Conservation (phyloP, 2,888 invertebrate species). For the Eueremaeus valkanovi region DNA sequence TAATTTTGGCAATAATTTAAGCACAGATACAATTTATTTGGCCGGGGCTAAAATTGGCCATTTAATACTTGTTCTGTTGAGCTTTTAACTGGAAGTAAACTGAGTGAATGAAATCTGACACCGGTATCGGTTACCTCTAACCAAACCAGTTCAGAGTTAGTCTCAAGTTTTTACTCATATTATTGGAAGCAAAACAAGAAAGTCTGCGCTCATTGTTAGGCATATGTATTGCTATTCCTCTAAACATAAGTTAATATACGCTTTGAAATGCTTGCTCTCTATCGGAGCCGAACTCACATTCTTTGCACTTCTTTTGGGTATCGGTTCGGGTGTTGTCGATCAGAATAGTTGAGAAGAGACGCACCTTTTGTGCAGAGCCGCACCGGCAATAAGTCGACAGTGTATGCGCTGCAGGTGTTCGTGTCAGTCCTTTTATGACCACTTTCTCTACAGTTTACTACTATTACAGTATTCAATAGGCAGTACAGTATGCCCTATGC, state of each 20-base stretch:
- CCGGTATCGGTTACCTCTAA: neutral
- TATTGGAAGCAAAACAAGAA: neutral
- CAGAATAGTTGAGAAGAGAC: conserved; percentile 15
- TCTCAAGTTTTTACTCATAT: neutral
- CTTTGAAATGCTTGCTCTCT: neutral
- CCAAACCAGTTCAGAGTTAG: too few relatives aligned
- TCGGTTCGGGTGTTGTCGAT: conserved; percentile 22
- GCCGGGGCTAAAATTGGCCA: too few relatives aligned
- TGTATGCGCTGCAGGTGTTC: conserved; percentile 31
- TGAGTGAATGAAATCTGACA: too few relatives aligned
- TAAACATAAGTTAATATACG: neutral
- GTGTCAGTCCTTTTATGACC: conserved; percentile 29
- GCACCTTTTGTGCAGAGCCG: conserved; percentile 30
- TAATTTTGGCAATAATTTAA: too few relatives aligned
- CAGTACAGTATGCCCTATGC: too few relatives aligned
- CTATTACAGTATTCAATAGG: too few relatives aligned
- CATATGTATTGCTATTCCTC: conserved; percentile 30
- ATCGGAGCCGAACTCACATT: neutral
- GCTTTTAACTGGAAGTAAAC: too few relatives aligned
- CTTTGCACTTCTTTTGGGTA: neutral
- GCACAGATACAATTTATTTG: too few relatives aligned
- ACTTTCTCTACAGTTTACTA: neutral
- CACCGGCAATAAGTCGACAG: conserved; percentile 27
- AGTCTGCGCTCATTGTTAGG: conserved; percentile 6
- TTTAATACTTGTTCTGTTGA: too few relatives aligned